These are phyloP conservation scores for Mirza zaza DNA, from an alignment of 2,113 vertebrate species.

Conservation along the genomic window DNA sequence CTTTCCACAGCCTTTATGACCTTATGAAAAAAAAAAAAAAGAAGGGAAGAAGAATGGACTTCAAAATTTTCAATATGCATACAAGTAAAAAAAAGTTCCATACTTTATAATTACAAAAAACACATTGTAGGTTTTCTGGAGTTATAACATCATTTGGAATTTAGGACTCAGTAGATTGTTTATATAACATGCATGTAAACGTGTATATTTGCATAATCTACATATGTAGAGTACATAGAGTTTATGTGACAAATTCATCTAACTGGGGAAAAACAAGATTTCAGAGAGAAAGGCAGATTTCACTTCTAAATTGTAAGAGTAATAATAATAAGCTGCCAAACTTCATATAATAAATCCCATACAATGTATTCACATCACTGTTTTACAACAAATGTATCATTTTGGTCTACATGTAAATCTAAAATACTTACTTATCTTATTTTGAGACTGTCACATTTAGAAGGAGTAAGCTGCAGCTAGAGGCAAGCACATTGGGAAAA, in stretches of 20 bases:
- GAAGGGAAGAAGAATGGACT: background rate
- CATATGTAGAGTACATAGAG: background rate
- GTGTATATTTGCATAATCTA: background rate
- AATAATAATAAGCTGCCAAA: background rate
- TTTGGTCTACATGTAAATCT: background rate
- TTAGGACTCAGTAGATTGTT: background rate
- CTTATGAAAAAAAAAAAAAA: background rate
- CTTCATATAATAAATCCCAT: background rate
- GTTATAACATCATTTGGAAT: background rate
- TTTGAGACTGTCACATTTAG: background rate
- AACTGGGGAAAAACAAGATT: background rate
- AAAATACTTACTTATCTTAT: background rate
- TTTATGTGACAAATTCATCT: background rate
- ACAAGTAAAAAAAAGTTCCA: background rate
- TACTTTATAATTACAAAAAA: background rate
- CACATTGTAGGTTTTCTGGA: background rate
- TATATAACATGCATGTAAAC: background rate
- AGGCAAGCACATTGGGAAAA: background rate
- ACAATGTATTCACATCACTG: background rate
- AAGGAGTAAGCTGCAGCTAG: background rate
- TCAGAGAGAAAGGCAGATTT: background rate
- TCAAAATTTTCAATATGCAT: background rate
- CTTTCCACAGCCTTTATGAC: background rate
- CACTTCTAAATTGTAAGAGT: background rate
- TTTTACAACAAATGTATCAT: background rate